Base-by-base conservation (phyloP, 2,888 invertebrate genomes). In the Chydorus sphaericus region DNA sequence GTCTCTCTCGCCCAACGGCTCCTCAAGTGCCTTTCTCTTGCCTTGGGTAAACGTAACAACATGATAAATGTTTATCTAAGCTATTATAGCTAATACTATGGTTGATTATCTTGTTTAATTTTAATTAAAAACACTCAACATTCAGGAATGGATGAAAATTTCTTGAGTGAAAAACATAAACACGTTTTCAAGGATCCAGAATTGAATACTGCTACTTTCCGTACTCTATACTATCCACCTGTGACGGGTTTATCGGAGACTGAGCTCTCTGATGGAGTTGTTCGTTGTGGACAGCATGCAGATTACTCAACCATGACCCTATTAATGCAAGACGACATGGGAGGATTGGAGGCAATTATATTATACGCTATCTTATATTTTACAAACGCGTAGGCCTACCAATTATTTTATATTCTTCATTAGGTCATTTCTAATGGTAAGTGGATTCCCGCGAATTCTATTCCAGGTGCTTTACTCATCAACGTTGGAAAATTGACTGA, bases 261-360 rank as follows among this genome's bases (percentile, higher is more conserved):
- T 44, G 58, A 66, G 53, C 65, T 67, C 11, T 66, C 63, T 49
- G 66, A 71, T 60, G 74, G 69, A 61, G 74, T 74, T 69, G 79
- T 79, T 38, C 75, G 83, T 37, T 83, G 81, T 65, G 81, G 80
- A 2, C 79, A 81, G 1, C 84, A 84, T 66, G 78, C 81, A 20
- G 85, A 86, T 68, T 81, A 80, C 61, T 84, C 83, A 60, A 57
- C 83, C 50, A 80, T 86, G 66, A 85, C 85, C 16, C 71, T 86
- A 59, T 71, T 85, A 44, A 77, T 83, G 33, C 75, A 75, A 66
- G 85, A 86, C 66, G 79, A 81, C 39, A 83, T 83, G 62, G 84
- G 85, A 18, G 85, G 85, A 1, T 72, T 86, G 14, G 80, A 82
- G 75, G 79, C 78, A 61, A 62, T 39, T 23, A n/a, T n/a, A n/a